Evolutionary conservation across 2,888 invertebrate species (phyloP), one percentile per base, ranked within the genome.

Genomic region (Drosophila subquinaria): DNA sequence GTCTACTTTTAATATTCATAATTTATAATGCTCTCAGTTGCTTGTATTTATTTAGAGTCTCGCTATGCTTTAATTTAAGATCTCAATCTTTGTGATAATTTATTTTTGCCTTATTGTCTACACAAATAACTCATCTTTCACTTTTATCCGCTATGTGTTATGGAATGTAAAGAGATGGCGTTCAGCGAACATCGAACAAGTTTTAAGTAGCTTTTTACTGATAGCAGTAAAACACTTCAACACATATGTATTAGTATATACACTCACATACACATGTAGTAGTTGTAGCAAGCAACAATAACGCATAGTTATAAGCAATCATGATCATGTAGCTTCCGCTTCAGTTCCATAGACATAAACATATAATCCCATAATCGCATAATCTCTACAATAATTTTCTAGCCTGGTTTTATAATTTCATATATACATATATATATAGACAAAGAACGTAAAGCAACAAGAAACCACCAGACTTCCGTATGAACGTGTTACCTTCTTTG

Each of bases 61-160:
- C 38, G 81, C 83, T 83, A 80, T 86, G 77, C 83, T 84, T 76
- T 84, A 84, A 81, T 84, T 86, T 86, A 86, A 88, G 86, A 89
- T 86, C 86, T 86, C 86, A 89, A 89, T 78, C 88, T 88, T 85
- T 86, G 86, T 86, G 86, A 86, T 86, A 86, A 69, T 82, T 87
- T 82, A 56, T 74, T 68, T 73, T 79, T 71, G 56, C 48, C 52
- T 68, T 53, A 48, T 65, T 51, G 45, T 61, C 63, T 56, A 63
- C 51, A 71, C 56, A 57, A 47, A 30, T 23, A n/a, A 60, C 59
- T 65, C 74, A 71, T 60, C 42, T 65, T 42, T 50, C 60, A 62
- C 63, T 75, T 55, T 63, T 62, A 64, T 53, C 64, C 74, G 72
- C 61, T 66, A 51, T 73, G 78, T 69, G 64, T 66, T 81, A 77